These are phyloP conservation scores for Coendou prehensilis DNA, from an alignment of 2,797 vertebrate species.

Conservation along the genomic window DNA sequence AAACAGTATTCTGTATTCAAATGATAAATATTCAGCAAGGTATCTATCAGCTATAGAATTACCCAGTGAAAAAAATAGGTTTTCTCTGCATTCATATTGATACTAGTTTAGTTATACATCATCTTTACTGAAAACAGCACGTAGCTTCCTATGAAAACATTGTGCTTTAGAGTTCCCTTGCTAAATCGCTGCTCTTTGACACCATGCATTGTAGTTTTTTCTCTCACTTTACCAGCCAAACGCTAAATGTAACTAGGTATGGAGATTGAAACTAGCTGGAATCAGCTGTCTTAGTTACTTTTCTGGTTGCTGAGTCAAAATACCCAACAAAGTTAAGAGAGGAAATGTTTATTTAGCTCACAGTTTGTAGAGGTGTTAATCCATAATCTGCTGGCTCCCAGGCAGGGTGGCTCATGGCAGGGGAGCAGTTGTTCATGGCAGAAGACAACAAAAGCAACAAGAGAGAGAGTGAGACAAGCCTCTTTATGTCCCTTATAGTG, in stretches of 20 bases:
- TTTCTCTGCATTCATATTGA: slow-evolving; percentile 78
- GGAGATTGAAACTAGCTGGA: slow-evolving; percentile 35
- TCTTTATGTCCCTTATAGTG: no score
- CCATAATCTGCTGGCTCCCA: not conserved
- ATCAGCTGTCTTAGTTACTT: slow-evolving; percentile 8
- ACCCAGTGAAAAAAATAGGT: slow-evolving; percentile 51
- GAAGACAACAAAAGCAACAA: not conserved
- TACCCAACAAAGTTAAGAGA: not conserved
- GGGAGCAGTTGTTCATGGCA: no score
- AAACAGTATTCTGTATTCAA: slow-evolving; percentile 72
- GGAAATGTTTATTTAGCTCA: not conserved
- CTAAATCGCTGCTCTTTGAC: slow-evolving; percentile 45
- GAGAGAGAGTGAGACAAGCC: not conserved
- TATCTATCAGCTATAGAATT: slow-evolving; percentile 72
- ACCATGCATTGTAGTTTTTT: slow-evolving; percentile 42
- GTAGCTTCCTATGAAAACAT: slow-evolving; percentile 59
- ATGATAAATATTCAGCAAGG: slow-evolving; percentile 76
- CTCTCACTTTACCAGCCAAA: slow-evolving; percentile 46
- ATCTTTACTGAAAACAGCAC: slow-evolving; percentile 78
- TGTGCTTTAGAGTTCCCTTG: not conserved
- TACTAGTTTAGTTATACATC: slow-evolving; percentile 70
- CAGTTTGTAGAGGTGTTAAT: not conserved
- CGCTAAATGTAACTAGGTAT: slow-evolving; percentile 50
- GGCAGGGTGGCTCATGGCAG: no score
- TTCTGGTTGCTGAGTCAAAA: not conserved